These are phyloP conservation scores for Drosophila nannoptera DNA, from an alignment of 1,140 invertebrate genomes.

Conservation along the genomic window DNA sequence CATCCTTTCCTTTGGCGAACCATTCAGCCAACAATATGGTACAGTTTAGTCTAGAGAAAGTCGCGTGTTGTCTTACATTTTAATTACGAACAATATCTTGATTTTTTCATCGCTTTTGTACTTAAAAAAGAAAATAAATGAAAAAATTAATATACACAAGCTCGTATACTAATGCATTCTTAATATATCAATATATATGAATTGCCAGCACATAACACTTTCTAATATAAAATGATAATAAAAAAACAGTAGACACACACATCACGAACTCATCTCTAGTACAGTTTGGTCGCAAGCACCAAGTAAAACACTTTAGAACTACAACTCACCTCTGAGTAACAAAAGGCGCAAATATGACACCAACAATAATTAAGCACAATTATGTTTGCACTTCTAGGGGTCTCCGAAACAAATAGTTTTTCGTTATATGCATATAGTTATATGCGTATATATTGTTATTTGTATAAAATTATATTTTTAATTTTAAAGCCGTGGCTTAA, in stretches of 20 bases:
- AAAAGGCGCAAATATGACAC: constrained; percentile 40
- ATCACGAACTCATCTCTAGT: constrained; percentile 39
- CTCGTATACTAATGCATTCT: too few species aligned
- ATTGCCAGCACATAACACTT: too few species aligned
- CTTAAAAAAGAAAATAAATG: background rate
- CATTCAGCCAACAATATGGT: constrained; percentile 60
- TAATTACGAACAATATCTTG: background rate
- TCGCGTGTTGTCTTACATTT: background rate
- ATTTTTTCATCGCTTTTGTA: background rate
- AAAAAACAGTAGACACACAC: background rate
- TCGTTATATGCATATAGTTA: constrained; percentile 21
- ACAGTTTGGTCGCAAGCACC: constrained; percentile 34
- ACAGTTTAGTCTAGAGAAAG: constrained; percentile 58
- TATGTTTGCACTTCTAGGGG: constrained; percentile 16
- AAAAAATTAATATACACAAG: too few species aligned
- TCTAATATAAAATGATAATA: too few species aligned
- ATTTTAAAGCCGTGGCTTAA: constrained; percentile 26
- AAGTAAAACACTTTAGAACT: constrained; percentile 21
- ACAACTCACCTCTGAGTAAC: constrained; percentile 39
- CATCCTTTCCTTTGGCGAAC: background rate
- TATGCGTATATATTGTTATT: constrained; percentile 21
- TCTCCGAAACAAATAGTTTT: background rate
- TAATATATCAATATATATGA: too few species aligned
- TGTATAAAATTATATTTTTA: constrained; percentile 6
- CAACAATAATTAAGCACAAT: constrained; percentile 28